Evolutionary conservation across 1,140 invertebrate genomes (phyloP), one percentile per base, ranked within the genome.

Genomic region (Pogonognathellus flavescens): DNA sequence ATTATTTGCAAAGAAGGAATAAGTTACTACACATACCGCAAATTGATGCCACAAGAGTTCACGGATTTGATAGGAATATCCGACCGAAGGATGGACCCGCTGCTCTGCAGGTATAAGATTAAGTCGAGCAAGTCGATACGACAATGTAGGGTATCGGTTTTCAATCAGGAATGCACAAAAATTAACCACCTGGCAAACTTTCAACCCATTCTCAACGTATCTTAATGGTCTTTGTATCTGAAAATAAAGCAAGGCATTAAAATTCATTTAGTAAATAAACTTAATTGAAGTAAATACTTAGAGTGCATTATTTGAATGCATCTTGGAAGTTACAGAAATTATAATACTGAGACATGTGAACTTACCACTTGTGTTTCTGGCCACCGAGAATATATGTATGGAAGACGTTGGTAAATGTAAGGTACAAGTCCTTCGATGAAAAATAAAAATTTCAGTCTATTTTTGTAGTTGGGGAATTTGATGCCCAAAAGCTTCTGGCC

Each of bases 11-110:
- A 41, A 41, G n/a, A n/a, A n/a, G n/a, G n/a, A n/a, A 41, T 6
- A 41, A 41, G 31, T 41, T 41, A 41, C 31, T 18, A 4, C 83
- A 90, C 92, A 91, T 90, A 94, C 93, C 90, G 94, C 93, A 89
- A 94, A 93, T 88, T 93, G 93, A 89, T 94, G 93, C 93, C 93
- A 94, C 14, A 94, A 89, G 52, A 94, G 87, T 90, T 94, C 93
- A 84, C 94, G 90, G 16, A 93, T 94, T 91, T 93, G 93, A 86
- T 91, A 91, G 90, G 92, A 89, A 91, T 94, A 92, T 89, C 93
- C 91, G 89, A 93, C 88, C 90, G 91, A 90, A 0, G 82, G 53
- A 16, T 83, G 76, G 5, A 80, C 22, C 90, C 92, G 89, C 90
- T 91, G 88, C 88, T 89, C 91, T 83, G 90, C 92, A 89, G 93